These are phyloP conservation scores for Tromatobia lineatoria DNA, from an alignment of 2,888 invertebrate species.

Conservation along the genomic window DNA sequence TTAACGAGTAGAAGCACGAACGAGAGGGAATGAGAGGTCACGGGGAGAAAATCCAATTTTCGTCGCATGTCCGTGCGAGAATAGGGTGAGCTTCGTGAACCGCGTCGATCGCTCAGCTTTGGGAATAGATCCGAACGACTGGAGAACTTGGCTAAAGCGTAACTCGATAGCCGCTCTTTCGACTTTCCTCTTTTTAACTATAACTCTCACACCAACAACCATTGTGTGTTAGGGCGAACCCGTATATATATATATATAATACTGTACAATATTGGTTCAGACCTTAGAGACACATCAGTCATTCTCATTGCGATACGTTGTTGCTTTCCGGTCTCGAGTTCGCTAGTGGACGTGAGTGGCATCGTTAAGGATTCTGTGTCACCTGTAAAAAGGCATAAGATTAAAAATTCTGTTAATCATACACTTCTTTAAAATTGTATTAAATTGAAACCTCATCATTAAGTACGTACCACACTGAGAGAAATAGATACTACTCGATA, in stretches of 20 bases:
- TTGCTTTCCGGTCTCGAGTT: conserved; percentile 38
- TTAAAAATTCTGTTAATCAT: too few relatives aligned
- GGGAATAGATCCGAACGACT: conserved; percentile 43
- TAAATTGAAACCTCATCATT: too few relatives aligned
- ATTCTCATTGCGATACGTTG: conserved; percentile 21
- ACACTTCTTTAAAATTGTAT: too few relatives aligned
- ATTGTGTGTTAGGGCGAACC: background rate
- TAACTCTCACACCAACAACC: background rate
- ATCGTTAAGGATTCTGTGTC: background rate
- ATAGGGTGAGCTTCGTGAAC: background rate
- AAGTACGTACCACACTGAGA: too few relatives aligned
- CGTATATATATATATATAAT: background rate
- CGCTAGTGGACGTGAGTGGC: conserved; percentile 45
- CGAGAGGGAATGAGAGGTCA: background rate
- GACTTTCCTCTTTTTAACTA: conserved; percentile 30
- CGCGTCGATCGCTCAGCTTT: conserved; percentile 32
- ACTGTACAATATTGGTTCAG: background rate
- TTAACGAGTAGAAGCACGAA: conserved; percentile 5
- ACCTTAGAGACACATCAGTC: background rate
- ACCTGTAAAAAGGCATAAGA: too few relatives aligned
- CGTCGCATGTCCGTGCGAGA: conserved; percentile 23
- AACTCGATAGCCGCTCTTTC: conserved; percentile 45
- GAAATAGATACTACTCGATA: too few relatives aligned
- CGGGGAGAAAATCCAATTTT: conserved; percentile 41
- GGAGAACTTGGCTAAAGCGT: conserved; percentile 33